Base-by-base conservation (phyloP, 2,113 vertebrate genomes). In the Cyprinodon tularosa region DNA sequence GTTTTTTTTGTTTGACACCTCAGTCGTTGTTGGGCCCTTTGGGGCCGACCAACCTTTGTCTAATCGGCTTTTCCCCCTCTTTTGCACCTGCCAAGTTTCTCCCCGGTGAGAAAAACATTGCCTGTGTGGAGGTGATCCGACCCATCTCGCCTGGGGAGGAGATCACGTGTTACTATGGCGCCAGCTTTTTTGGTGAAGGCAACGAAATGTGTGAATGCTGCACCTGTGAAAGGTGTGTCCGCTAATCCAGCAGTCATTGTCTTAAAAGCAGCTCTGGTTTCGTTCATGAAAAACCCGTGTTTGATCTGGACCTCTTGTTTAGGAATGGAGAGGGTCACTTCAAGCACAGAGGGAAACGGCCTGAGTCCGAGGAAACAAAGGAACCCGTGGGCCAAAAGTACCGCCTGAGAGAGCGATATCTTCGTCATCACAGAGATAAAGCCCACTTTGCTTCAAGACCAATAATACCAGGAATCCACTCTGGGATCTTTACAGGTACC, bases 171-270 rank as follows among this genome's bases (percentile, higher is more conserved):
- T 97, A 96, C 94, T 98, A 98, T 39, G 96, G 97, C 0, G 96
- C 96, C 72, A 96, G 97, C 86, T 98, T 98, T 93, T 97, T 97
- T 3, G 96, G 97, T 0, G 97, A 98, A 85, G 94, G 96, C 83
- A 98, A 98, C 1, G 97, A 98, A 88, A 95, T 96, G 93, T 98
- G 97, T 67, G 97, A 97, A 90, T 97, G 97, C 92, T 91, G 95
- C 93, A 98, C 97, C 60, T 98, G 97, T 38, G 97, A 98, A 89
- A 97, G 96, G 97, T 98, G 85, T 85, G 93, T 87, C 77, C 9
- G 62, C 12, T 69, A 62, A 62, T 36, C 45, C 20, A 37, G 22
- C 48, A 48, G 68, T 74, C 57, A 0, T 0, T 14, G 60, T 74
- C 60, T 86, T 44, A 59, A 15, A 3, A 10, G 5, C 10, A 0